Evolutionary conservation across 2,888 invertebrate species (phyloP).

Genomic region (Eupeodes luniger): DNA sequence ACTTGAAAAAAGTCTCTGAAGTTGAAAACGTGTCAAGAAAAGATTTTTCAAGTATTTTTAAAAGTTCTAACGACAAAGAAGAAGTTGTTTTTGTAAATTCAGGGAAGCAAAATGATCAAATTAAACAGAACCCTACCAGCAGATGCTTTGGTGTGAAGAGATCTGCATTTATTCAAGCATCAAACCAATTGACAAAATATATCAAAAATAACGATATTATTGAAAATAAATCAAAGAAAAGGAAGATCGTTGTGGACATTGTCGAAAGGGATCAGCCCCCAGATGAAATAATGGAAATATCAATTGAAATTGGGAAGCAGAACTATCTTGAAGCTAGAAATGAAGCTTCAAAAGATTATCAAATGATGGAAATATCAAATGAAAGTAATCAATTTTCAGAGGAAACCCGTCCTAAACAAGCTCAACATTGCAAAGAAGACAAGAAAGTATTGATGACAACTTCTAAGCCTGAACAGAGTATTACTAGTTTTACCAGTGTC

Average conservation of each 20-base stretch:
- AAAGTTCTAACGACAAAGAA: background rate
- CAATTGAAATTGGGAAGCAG: no score
- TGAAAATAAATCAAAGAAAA: background rate
- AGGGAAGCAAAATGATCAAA: background rate
- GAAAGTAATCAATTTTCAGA: background rate
- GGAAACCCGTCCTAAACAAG: background rate
- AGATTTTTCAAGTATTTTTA: background rate
- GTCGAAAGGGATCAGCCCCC: background rate
- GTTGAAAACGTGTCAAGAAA: background rate
- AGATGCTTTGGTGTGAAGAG: background rate
- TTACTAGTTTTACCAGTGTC: background rate
- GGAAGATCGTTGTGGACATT: background rate
- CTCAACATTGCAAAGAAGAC: background rate
- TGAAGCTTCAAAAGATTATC: background rate
- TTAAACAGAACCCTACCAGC: background rate
- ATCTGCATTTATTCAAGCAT: background rate
- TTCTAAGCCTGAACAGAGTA: background rate
- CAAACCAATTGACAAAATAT: no score
- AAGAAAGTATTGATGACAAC: background rate
- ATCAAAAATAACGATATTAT: background rate
- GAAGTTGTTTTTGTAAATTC: background rate
- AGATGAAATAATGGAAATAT: background rate
- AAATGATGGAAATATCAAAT: conserved; percentile 5
- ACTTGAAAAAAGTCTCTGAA: background rate
- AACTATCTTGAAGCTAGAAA: background rate